phyloP scores from a whole-genome alignment of 2,113 vertebrate species.

The Brachionichthys hirsutus region DNA sequence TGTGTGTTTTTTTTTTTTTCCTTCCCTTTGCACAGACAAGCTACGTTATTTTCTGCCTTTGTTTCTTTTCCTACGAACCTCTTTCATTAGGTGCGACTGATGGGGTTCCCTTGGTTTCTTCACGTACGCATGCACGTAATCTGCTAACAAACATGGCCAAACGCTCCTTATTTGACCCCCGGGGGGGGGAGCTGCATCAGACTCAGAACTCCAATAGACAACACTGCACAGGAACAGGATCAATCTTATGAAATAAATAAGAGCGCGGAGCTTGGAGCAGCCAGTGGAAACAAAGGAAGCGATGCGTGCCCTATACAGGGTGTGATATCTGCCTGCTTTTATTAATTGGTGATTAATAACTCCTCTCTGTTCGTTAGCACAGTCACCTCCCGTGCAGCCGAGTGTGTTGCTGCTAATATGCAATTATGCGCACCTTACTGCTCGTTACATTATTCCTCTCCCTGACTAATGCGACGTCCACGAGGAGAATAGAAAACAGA shows the following conservation, averaged over 20 bases:
- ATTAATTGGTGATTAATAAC: constrained; percentile 96
- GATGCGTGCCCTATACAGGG: constrained; percentile 64
- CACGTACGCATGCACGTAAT: constrained; percentile 68
- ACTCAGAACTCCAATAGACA: constrained; percentile 68
- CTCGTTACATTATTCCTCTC: constrained; percentile 90
- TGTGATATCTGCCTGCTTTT: constrained; percentile 80
- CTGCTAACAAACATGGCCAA: constrained; percentile 86
- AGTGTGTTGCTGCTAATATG: constrained; percentile 97
- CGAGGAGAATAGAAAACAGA: constrained; percentile 88
- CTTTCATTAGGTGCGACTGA: constrained; percentile 57
- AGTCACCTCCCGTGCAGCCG: constrained; percentile 93
- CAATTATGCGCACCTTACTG: constrained; percentile 93
- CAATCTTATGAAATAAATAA: constrained; percentile 74
- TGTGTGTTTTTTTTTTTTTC: no score
- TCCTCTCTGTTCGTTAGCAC: constrained; percentile 93
- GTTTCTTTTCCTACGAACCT: constrained; percentile 41
- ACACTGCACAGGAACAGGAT: constrained; percentile 61
- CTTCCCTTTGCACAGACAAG: constrained; percentile 33
- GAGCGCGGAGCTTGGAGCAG: constrained; percentile 61
- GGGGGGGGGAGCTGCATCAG: constrained; percentile 57
- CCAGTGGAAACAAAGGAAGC: constrained; percentile 70
- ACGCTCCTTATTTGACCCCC: constrained; percentile 67
- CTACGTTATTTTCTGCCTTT: constrained; percentile 47
- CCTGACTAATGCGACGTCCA: constrained; percentile 90
- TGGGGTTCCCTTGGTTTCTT: constrained; percentile 45